Evolutionary conservation across 37 sponge, comb jelly and placozoan genomes (phyloP).

Genomic region (Mnemiopsis leidyi): DNA sequence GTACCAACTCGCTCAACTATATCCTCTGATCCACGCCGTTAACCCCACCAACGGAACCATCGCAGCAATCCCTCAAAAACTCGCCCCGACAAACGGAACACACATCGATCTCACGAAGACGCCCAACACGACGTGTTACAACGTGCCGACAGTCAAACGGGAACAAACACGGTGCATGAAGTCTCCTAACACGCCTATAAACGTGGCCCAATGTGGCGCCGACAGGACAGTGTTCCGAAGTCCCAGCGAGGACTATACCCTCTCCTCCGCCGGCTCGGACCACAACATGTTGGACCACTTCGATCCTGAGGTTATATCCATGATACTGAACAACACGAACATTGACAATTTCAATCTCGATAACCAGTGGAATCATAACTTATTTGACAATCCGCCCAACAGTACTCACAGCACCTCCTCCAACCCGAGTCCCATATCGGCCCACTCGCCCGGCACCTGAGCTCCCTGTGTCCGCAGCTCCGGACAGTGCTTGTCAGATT

Average conservation of each 20-base stretch:
- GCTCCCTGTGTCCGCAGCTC: background rate
- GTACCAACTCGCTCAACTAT: slow-evolving; percentile 54
- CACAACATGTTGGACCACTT: slow-evolving; percentile 58
- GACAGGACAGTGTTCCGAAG: slow-evolving; percentile 24
- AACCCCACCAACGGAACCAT: slow-evolving; percentile 38
- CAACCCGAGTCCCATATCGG: slow-evolving; percentile 63
- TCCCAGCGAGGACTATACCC: background rate
- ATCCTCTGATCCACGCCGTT: slow-evolving; percentile 56
- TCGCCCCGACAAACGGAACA: background rate
- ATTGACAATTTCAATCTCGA: slow-evolving; percentile 59
- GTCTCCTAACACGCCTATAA: slow-evolving; percentile 13
- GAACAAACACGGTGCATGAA: slow-evolving; percentile 24
- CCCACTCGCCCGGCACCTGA: slow-evolving; percentile 64
- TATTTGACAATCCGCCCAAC: slow-evolving; percentile 63
- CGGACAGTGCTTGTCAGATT: background rate
- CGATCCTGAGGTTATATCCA: slow-evolving; percentile 63
- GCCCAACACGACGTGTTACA: slow-evolving; percentile 33
- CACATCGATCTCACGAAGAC: slow-evolving; percentile 50
- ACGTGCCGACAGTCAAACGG: slow-evolving; percentile 50
- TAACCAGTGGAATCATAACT: slow-evolving; percentile 43
- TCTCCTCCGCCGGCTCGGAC: slow-evolving; percentile 24
- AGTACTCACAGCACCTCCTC: slow-evolving; percentile 60
- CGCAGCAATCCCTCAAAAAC: slow-evolving; percentile 62
- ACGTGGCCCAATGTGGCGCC: slow-evolving; percentile 13
- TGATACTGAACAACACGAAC: slow-evolving; percentile 65